Evolutionary conservation across 2,797 vertebrate species (phyloP).

Genomic region (Myotis myotis): DNA sequence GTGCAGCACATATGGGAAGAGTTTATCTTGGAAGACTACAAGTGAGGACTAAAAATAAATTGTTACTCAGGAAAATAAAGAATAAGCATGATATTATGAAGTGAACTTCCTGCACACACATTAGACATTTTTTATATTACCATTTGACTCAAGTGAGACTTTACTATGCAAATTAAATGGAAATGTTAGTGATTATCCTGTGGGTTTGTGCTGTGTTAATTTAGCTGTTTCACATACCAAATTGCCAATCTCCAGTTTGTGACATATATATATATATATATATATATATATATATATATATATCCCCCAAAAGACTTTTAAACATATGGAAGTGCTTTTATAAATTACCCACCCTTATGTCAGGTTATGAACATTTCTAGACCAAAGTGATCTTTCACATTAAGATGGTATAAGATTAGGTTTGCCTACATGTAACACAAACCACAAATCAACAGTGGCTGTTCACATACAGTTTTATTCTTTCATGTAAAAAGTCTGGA

Average conservation of each 20-base stretch:
- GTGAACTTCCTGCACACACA: not conserved
- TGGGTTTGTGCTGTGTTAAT: slow-evolving; percentile 47
- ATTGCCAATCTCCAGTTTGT: slow-evolving; percentile 48
- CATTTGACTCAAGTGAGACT: slow-evolving; percentile 45
- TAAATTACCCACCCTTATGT: slow-evolving; percentile 52
- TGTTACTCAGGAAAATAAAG: not conserved
- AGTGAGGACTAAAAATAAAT: not conserved
- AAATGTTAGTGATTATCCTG: slow-evolving; percentile 51
- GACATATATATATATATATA: not conserved
- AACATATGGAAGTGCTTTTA: slow-evolving; percentile 60
- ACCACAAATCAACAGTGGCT: slow-evolving; percentile 38
- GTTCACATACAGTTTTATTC: slow-evolving; percentile 50
- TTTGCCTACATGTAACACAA: slow-evolving; percentile 33
- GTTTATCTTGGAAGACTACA: slow-evolving; percentile 33
- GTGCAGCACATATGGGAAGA: not conserved
- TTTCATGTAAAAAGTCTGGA: slow-evolving; percentile 5
- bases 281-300: not conserved
- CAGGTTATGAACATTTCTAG: slow-evolving; percentile 59
- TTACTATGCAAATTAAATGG: slow-evolving; percentile 68
- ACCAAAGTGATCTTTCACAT: slow-evolving; percentile 60
- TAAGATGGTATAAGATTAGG: slow-evolving; percentile 33
- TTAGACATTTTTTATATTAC: slow-evolving; percentile 49
- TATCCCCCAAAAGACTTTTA: slow-evolving; percentile 28
- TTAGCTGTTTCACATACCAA: slow-evolving; percentile 46
- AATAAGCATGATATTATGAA: slow-evolving; percentile 27